Evolutionary conservation across 2,797 vertebrate species (phyloP), one percentile per base, ranked within the genome.

Genomic region (Ateles fusciceps): DNA sequence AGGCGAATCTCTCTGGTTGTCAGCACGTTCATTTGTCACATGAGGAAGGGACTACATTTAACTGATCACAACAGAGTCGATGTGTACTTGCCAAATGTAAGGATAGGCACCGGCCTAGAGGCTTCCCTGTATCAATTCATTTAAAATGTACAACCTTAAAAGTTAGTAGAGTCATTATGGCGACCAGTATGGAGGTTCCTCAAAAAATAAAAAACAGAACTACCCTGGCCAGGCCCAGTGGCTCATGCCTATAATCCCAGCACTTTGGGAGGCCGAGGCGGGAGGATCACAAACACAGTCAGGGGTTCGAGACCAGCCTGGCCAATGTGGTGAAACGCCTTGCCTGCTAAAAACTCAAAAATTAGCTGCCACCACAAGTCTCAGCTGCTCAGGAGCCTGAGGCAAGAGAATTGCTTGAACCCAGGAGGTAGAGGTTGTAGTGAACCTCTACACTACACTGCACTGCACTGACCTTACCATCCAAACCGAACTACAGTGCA

Each of bases 71-170:
- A 33, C 4, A 72, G 61, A 74, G 24, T 64, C 19, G 0, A 2
- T 0, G 6, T 8, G 5, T 1, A 14, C 33, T 48, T 24, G 61
- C n/a, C 72, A 61, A 75, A 17, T 1, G 14, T 61, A 22, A 3
- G 36, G 36, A 26, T 0, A 21, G 59, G 52, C 33, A 1, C 14
- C 4, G 46, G 68, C 75, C 48, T 11, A 15, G 24, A 26, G 0
- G 9, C 26, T 4, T 7, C 83, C 46, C 22, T 21, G 0, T 0
- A n/a, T 17, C 17, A 85, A 15, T 22, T 19, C 2, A n/a, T 42
- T 83, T 83, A 48, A 59, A 89, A 86, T 12, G 21, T 4, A 72
- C 42, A 48, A 50, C 24, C 24, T 36, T 46, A 13, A 28, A 61
- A 61, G 30, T 61, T 39, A 64, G 57, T 22, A 64, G n/a, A 64